A percentile compares a stretch with the other conserved stretches of the same genome.
Evolutionary conservation across 2,113 vertebrate species (phyloP).

Genomic region (Cisticola juncidis): DNA sequence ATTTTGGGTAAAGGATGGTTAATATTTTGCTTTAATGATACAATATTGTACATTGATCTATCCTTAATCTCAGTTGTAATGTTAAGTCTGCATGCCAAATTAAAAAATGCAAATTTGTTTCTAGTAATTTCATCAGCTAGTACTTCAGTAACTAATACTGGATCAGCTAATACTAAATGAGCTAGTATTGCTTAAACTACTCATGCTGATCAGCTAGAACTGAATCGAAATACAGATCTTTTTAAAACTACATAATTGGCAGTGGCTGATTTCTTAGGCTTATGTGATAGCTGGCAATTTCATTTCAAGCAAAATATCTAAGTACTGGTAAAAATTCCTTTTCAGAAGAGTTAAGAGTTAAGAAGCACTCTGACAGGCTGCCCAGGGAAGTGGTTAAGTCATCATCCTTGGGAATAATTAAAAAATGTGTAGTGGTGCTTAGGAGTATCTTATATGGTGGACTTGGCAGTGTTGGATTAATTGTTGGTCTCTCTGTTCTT

Average conservation of each 20-base stretch:
- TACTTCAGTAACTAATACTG: not conserved
- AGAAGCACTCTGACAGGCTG: not conserved
- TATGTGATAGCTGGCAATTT: not conserved
- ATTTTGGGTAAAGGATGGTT: not conserved
- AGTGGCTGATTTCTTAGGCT: not conserved
- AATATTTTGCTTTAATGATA: not conserved
- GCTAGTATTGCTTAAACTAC: not conserved
- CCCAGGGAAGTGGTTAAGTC: not conserved
- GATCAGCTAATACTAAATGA: not conserved
- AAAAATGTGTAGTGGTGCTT: rapidly evolving
- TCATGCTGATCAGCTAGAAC: not conserved
- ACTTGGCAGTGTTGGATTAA: not conserved
- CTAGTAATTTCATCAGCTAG: not conserved
- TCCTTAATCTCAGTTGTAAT: not conserved
- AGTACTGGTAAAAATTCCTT: not conserved
- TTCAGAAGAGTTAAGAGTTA: rapidly evolving
- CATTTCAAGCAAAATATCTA: not conserved
- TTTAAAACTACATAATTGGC: not conserved
- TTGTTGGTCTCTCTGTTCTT: rapidly evolving
- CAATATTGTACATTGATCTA: not conserved
- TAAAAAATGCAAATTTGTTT: not conserved
- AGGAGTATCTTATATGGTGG: not conserved
- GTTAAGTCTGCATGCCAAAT: not conserved
- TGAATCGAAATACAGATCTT: not conserved
- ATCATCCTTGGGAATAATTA: not conserved